phyloP scores from a whole-genome alignment of 1,140 invertebrate species.

The Nautilus pompilius region DNA sequence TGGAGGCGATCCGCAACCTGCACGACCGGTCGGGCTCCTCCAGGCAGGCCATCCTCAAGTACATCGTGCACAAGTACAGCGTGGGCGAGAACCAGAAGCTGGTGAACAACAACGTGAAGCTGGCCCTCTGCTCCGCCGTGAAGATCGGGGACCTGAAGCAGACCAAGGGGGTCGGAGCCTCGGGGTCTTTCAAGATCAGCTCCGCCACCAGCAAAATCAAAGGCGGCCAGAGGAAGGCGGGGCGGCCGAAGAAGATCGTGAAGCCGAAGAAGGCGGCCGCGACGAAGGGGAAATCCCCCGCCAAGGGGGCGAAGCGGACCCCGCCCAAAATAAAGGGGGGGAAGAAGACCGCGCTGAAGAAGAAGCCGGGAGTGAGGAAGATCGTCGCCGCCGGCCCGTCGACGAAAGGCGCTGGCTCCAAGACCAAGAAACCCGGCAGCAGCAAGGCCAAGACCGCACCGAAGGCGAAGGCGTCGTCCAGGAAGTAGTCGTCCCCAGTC shows the following conservation, averaged over 20 bases:
- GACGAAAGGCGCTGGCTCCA: no score
- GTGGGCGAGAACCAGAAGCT: slow-evolving; percentile 38
- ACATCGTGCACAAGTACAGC: slow-evolving; percentile 47
- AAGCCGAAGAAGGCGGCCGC: slow-evolving; percentile 9
- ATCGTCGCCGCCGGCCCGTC: no score
- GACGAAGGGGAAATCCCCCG: slow-evolving; percentile 4
- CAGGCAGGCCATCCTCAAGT: slow-evolving; percentile 52
- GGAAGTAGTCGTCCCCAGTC: no score
- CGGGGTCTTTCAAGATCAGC: slow-evolving; percentile 48
- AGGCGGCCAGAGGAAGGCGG: slow-evolving; percentile 11
- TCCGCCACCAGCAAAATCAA: slow-evolving; percentile 17
- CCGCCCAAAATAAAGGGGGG: slow-evolving; percentile 8
- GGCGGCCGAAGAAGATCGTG: slow-evolving; percentile 19
- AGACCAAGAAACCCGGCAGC: no score
- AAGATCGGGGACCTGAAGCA: slow-evolving; percentile 42
- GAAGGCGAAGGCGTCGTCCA: no score
- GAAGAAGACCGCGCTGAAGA: background rate
- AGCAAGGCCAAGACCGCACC: no score
- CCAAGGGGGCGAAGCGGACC: slow-evolving; percentile 16
- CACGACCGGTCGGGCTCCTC: slow-evolving; percentile 44
- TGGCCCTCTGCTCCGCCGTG: slow-evolving; percentile 38
- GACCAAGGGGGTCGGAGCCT: slow-evolving; percentile 48
- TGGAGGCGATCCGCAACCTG: slow-evolving; percentile 20
- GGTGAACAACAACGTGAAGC: slow-evolving; percentile 44
- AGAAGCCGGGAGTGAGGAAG: slow-evolving; percentile 8